These are phyloP conservation scores for Murina feae DNA, from an alignment of 2,113 vertebrate genomes.

Conservation along the genomic window DNA sequence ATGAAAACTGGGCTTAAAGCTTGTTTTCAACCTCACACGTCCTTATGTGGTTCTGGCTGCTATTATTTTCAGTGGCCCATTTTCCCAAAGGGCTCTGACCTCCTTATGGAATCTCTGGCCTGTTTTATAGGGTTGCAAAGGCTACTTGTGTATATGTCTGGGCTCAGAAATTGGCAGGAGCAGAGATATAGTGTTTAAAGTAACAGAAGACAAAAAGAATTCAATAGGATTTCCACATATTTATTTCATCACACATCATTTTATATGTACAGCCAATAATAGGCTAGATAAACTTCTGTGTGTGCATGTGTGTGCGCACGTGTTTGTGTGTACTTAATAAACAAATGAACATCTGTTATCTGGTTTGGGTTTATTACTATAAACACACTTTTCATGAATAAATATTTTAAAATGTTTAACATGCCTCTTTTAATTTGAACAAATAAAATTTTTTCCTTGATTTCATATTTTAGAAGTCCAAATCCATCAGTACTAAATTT, in stretches of 20 bases:
- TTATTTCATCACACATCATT: slow-evolving; percentile 52
- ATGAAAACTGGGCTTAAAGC: not conserved
- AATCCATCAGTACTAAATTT: not conserved
- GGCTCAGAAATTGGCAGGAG: not conserved
- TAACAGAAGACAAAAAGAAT: not conserved
- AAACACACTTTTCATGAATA: slow-evolving; percentile 32
- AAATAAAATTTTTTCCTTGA: slow-evolving; percentile 1
- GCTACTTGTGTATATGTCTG: no score
- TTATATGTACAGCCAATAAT: not conserved
- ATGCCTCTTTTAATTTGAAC: not conserved
- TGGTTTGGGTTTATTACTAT: not conserved
- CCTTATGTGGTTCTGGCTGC: not conserved
- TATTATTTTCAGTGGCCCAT: not conserved
- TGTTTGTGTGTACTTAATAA: not conserved
- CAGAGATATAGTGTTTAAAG: not conserved
- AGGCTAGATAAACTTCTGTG: not conserved
- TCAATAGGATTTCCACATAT: slow-evolving; percentile 1
- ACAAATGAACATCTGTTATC: not conserved
- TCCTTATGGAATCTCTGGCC: not conserved
- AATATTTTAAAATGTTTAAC: slow-evolving; percentile 10
- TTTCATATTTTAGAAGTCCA: slow-evolving; percentile 24
- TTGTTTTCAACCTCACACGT: not conserved
- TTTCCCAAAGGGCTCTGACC: not conserved
- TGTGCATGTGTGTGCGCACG: not conserved
- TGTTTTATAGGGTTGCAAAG: no score